Percentiles rank a stretch among this genome's conserved stretches.
Conservation (phyloP, 30 jellyfish, hydroid and myxozoan species). For the Turritopsis dohrnii region DNA sequence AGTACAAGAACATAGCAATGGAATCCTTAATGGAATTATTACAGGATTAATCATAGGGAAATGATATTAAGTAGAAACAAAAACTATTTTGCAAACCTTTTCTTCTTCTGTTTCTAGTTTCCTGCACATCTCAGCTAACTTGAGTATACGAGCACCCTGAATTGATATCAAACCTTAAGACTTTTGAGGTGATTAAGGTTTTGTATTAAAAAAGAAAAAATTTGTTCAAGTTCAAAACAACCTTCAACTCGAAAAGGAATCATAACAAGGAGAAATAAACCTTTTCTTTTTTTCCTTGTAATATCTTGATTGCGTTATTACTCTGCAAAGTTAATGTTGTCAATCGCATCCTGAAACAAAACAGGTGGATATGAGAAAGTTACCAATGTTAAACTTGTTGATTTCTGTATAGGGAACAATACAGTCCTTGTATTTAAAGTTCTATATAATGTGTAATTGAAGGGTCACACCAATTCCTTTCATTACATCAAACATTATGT, state of each 20-base stretch:
- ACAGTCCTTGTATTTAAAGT: too few species aligned
- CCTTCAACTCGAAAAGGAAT: background rate
- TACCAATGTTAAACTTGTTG: too few species aligned
- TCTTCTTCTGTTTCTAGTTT: slow-evolving; percentile 91
- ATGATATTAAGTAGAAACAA: background rate
- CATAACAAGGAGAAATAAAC: slow-evolving; percentile 7
- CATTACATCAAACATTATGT: too few species aligned
- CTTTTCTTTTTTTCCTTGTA: slow-evolving; percentile 65
- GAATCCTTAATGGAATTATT: background rate
- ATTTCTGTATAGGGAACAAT: too few species aligned
- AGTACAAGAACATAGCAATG: background rate
- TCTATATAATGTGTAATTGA: too few species aligned
- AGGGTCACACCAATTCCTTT: too few species aligned
- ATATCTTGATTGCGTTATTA: slow-evolving; percentile 60
- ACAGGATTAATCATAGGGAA: background rate
- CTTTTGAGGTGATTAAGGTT: background rate
- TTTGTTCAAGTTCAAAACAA: background rate
- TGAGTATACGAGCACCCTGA: slow-evolving; percentile 75
- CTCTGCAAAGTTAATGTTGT: slow-evolving; percentile 72
- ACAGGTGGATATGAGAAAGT: background rate
- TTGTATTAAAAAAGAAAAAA: background rate
- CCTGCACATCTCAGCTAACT: slow-evolving; percentile 83
- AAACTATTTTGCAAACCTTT: slow-evolving; percentile 39
- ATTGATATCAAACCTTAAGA: too few species aligned
- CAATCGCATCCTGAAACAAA: slow-evolving; percentile 45